Base-by-base conservation (phyloP, 92 coral and sea anemone species). In the Desmophyllum pertusum region DNA sequence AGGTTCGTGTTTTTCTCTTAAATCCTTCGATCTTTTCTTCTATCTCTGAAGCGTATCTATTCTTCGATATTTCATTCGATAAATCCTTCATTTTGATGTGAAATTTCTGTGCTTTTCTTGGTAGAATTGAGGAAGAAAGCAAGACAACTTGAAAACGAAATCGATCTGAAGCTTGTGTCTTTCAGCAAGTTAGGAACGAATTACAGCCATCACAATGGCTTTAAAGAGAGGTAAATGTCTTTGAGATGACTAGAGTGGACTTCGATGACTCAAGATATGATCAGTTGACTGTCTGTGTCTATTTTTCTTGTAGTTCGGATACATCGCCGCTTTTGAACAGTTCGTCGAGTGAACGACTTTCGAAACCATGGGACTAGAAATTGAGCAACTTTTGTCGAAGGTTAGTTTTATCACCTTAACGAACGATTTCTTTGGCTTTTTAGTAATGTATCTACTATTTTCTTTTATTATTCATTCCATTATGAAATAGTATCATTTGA, bases 171-270 rank as follows among this genome's bases (percentile, higher is more conserved):
- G 63, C 75, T 96, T 85, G 99, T 96, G 70, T 96, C 99, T 45
- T 96, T 96, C 78, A 96, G 99, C 75, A 96, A 96, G 83, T 90
- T 96, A 37, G 99, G 99, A n/a, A 96, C 99, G 50, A 88, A 81
- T 70, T 96, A 94, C 86, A 94, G 90, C 61, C 98, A 96, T 53
- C 94, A 90, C 40, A 96, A 96, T 75, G 93, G 86, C 85, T 90
- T 91, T 71, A 92, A 88, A 81, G 93, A 87, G 21, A 91, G 92
- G 98, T 90, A 80, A 43, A 68, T 46, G 11, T 23, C 19, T 15
- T 81, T 70, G 9, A 40, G 29, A 17, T n/a, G 36, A 17, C 4
- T 15, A 33, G 3, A n/a, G n/a, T 15, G 21, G 62, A 23, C 5
- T 38, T 55, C 4, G 2, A 35, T 15, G 27, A 33, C 66, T 71